phyloP scores from a whole-genome alignment of 1,140 invertebrate genomes.

The Lepidostoma basale region DNA sequence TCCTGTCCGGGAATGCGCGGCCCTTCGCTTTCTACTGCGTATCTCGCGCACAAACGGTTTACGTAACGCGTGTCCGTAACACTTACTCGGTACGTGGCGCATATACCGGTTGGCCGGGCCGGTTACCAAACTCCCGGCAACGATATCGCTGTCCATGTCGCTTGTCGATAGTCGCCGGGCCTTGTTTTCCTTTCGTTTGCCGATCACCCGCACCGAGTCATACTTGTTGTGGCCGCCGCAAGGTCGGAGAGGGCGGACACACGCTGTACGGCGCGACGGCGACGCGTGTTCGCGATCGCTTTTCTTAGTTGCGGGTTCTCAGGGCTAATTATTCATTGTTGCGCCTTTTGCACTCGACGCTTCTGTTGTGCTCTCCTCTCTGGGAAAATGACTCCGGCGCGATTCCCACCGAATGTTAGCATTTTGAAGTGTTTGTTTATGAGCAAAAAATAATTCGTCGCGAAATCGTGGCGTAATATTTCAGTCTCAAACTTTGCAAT shows the following conservation, averaged over 20 bases:
- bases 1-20: no score
- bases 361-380: no score
- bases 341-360: no score
- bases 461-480: no score
- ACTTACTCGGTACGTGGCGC: conserved; percentile 25
- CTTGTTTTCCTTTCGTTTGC: conserved; percentile 18
- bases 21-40: conserved; percentile 24
- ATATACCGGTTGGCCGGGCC: conserved; percentile 15
- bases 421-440: neutral
- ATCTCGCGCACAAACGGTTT: conserved; percentile 19
- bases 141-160: conserved; percentile 8
- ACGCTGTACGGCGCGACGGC: no score
- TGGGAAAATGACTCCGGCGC: neutral
- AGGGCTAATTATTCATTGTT: no score
- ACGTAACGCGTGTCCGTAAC: conserved; percentile 26
- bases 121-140: conserved; percentile 23
- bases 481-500: no score
- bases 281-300: no score
- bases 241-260: neutral
- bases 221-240: no score
- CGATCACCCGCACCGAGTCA: neutral
- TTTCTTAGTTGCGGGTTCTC: no score
- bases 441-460: no score
- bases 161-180: neutral
- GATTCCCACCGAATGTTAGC: neutral